These are phyloP conservation scores for Dipodomys ordii DNA, from an alignment of 2,113 vertebrate species.

Conservation along the genomic window DNA sequence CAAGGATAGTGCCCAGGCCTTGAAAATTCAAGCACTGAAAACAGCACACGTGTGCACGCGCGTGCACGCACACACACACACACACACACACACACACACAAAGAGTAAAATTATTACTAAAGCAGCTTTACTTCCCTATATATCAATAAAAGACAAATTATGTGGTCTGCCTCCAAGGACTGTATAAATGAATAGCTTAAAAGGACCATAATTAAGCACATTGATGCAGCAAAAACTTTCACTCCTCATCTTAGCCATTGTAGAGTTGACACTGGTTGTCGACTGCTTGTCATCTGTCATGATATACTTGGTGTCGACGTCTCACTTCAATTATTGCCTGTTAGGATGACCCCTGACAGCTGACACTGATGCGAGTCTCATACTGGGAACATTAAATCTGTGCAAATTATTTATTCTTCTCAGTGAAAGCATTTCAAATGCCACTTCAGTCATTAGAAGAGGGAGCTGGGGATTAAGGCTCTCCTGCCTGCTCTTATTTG, in stretches of 20 bases:
- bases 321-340: background rate
- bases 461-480: background rate
- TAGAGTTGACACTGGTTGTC: background rate
- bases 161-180: background rate
- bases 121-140: background rate
- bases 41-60: too few species aligned
- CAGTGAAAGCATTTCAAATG: background rate
- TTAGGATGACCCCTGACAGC: background rate
- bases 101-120: background rate
- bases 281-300: background rate
- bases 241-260: background rate
- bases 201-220: background rate
- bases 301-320: background rate
- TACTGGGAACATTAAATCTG: background rate
- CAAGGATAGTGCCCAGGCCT: too few species aligned
- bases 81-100: too few species aligned
- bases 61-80: too few species aligned
- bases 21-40: too few species aligned
- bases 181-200: background rate
- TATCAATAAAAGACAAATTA: constrained; percentile 19
- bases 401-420: constrained; percentile 7
- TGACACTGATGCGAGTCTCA: background rate
- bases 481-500: background rate
- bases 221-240: background rate
- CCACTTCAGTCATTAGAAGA: background rate